These are phyloP conservation scores for Mamestra configurata DNA, from an alignment of 1,140 invertebrate genomes.

Conservation along the genomic window DNA sequence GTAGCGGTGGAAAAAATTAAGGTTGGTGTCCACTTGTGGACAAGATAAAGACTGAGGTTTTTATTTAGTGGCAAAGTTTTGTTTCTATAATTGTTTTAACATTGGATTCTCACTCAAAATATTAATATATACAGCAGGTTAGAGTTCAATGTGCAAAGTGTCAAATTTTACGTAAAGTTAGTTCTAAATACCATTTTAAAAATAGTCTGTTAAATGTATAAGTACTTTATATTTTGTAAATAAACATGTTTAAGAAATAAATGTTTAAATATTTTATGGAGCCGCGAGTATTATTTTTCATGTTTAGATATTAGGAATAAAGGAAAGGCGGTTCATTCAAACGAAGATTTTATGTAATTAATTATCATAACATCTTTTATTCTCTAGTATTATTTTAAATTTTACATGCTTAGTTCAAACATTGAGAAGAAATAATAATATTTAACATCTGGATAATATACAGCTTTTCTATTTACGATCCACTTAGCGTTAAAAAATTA, in stretches of 20 bases:
- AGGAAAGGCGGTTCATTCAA: constrained; percentile 79
- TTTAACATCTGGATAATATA: constrained; percentile 87
- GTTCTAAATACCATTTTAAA: constrained; percentile 43
- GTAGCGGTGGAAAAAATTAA: constrained; percentile 36
- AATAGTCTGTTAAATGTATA: constrained; percentile 59
- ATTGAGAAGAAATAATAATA: constrained; percentile 87
- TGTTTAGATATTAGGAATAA: constrained; percentile 34
- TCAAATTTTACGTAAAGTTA: constrained; percentile 59
- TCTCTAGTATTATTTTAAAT: constrained; percentile 88
- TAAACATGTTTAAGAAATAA: constrained; percentile 62
- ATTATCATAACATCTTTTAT: constrained; percentile 88
- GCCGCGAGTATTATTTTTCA: constrained; percentile 41
- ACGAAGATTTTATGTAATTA: constrained; percentile 86
- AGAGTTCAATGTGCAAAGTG: constrained; percentile 46
- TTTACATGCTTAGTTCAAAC: constrained; percentile 88
- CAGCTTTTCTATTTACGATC: constrained; percentile 83
- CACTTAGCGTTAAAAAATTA: constrained; percentile 79
- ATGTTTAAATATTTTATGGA: constrained; percentile 63
- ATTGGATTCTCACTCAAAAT: constrained; percentile 36
- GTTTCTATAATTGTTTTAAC: constrained; percentile 39
- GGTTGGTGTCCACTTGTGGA: constrained; percentile 46
- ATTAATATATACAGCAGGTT: constrained; percentile 26
- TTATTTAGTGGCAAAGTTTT: constrained; percentile 44
- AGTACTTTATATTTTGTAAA: constrained; percentile 62
- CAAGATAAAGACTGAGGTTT: constrained; percentile 62